Evolutionary conservation across 2,888 invertebrate genomes (phyloP).

Genomic region (Hypercompe scribonia): DNA sequence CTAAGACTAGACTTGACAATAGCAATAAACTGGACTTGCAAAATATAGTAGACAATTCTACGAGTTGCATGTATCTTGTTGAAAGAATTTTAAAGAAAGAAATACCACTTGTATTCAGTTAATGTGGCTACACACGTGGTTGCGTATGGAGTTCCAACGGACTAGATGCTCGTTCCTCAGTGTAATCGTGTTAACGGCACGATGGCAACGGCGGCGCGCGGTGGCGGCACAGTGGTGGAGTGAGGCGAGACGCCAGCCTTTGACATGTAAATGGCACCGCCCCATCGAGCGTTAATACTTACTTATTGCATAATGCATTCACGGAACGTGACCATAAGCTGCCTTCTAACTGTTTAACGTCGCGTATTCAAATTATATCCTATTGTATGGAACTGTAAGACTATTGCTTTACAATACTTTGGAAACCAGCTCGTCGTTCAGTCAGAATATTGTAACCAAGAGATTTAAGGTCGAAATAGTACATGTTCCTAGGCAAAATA

Average conservation of each 20-base stretch:
- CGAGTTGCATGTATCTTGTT: too few relatives aligned
- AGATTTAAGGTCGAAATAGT: neutral
- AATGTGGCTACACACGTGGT: neutral
- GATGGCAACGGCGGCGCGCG: constrained; percentile 19
- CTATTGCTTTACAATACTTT: neutral
- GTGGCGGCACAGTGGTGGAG: constrained; percentile 18
- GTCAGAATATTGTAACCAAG: neutral
- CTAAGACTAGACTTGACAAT: too few relatives aligned
- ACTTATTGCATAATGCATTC: constrained; percentile 37
- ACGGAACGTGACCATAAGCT: constrained; percentile 20
- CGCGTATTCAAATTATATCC: neutral
- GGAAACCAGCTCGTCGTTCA: neutral
- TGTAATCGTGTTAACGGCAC: constrained; percentile 37
- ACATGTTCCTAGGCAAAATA: neutral
- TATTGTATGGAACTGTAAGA: neutral
- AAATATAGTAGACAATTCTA: too few relatives aligned
- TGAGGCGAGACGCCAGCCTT: constrained; percentile 30
- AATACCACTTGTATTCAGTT: neutral
- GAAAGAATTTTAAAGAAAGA: neutral
- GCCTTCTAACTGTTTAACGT: neutral
- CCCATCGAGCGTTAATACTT: constrained; percentile 26
- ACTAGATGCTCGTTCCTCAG: constrained; percentile 34
- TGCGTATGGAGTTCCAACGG: constrained; percentile 28
- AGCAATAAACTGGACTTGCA: too few relatives aligned
- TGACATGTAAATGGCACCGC: constrained; percentile 39